These are phyloP conservation scores for Cephalopterus ornatus DNA, from an alignment of 2,113 vertebrate genomes.

Conservation along the genomic window DNA sequence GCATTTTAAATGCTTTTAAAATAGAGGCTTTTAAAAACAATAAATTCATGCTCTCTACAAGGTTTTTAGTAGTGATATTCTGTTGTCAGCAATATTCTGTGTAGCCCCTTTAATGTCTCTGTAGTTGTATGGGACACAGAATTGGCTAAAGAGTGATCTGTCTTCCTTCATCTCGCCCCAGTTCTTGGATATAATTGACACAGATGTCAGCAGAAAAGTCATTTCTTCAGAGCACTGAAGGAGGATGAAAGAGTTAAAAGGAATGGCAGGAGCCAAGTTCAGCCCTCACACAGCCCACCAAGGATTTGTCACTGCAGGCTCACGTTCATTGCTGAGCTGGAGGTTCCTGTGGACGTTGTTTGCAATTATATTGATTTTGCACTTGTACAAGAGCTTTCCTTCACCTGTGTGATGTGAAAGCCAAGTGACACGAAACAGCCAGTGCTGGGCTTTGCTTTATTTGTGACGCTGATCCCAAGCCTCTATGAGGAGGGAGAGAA, in stretches of 20 bases:
- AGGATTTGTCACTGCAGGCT: background rate
- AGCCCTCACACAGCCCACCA: background rate
- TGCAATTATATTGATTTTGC: background rate
- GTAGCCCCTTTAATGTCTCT: background rate
- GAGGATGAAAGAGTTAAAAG: background rate
- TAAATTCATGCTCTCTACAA: background rate
- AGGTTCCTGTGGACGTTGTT: background rate
- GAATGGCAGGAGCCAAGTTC: background rate
- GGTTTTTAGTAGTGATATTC: background rate
- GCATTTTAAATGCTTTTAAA: background rate
- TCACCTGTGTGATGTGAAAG: background rate
- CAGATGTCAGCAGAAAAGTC: background rate
- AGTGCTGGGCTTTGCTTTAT: background rate
- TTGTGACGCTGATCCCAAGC: background rate
- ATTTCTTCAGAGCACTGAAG: background rate
- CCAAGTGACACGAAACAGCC: background rate
- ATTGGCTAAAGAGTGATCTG: background rate
- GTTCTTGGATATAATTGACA: background rate
- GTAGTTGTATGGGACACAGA: background rate
- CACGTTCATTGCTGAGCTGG: background rate
- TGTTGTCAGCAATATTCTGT: background rate
- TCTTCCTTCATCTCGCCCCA: background rate
- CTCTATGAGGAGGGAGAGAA: background rate
- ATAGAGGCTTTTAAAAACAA: background rate
- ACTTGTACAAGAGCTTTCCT: background rate